Evolutionary conservation across 2,888 invertebrate genomes (phyloP), one percentile per base, ranked within the genome.

Genomic region (Heliconius sara): DNA sequence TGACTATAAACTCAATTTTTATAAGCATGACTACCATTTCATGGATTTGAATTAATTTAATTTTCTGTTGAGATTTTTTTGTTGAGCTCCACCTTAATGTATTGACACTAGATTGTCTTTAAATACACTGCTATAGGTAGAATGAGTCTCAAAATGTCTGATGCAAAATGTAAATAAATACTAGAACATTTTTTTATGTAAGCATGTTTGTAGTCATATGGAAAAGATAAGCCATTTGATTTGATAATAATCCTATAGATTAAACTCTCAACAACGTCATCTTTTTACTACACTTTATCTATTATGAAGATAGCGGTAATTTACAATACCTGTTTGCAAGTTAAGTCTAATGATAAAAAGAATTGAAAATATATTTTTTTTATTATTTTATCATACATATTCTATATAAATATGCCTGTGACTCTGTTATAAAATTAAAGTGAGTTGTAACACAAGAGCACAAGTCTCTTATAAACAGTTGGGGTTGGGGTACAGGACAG

Each of bases 241-340:
- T 16, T 73, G 60, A 73, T 73, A 73, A 60, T 60, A 60, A 73
- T 60, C 73, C n/a, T 39, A 60, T 34, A 73, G 73, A 73, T 73
- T 60, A 60, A 60, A n/a, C 19, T n/a, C 39, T 30, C 30, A 34
- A 13, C 10, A 16, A 73, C 60, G 16, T 70, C 70, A 39, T 22
- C 10, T 60, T 34, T 73, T 57, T 16, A 34, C 60, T 73, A n/a
- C 7, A 34, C n/a, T 60, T 60, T 73, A 60, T 73, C 34, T 73
- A 34, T 57, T 25, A 34, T 0, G 10, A 16, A 60, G 73, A 73
- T 73, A 60, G 60, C 16, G 34, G 34, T 73, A 60, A 60, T 25
- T 57, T 72, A 72, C 57, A 73, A 73, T n/a, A 39, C 73, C 16
- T 73, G n/a, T 72, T 27, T 34, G 19, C 3, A 10, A 72, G 34